These are phyloP conservation scores for Capromys pilorides DNA, from an alignment of 2,797 vertebrate genomes.

Conservation along the genomic window DNA sequence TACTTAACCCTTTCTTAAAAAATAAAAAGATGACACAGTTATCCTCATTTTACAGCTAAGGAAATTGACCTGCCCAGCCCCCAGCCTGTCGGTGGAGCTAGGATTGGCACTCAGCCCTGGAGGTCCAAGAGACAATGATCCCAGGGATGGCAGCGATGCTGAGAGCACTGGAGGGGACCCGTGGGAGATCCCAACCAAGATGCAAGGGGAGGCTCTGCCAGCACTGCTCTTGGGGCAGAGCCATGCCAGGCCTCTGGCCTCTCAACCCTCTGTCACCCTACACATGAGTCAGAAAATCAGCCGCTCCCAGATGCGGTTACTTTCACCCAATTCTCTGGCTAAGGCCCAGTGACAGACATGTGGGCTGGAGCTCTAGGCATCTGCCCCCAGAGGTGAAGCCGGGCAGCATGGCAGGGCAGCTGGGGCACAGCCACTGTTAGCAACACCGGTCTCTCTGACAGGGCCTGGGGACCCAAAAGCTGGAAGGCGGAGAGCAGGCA, in stretches of 20 bases:
- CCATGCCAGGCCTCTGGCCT: background rate
- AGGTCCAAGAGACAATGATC: background rate
- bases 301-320: background rate
- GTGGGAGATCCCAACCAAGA: background rate
- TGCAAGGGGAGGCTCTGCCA: background rate
- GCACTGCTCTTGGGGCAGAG: background rate
- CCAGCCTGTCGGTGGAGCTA: background rate
- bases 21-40: background rate
- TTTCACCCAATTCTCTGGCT: slow-evolving; percentile 6
- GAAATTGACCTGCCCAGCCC: slow-evolving; percentile 23
- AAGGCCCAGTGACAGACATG: background rate
- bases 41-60: slow-evolving; percentile 28
- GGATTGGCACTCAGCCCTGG: background rate
- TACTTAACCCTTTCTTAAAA: slow-evolving; percentile 44
- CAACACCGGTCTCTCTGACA: background rate
- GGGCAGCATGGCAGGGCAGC: background rate
- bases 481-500: background rate
- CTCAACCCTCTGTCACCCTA: background rate
- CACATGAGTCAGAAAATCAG: background rate
- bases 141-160: background rate
- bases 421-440: background rate
- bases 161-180: background rate
- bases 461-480: background rate
- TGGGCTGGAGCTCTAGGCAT: background rate
- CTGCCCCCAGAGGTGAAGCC: slow-evolving; percentile 26